Evolutionary conservation across 2,888 invertebrate species (phyloP), one percentile per base, ranked within the genome.

Genomic region (Globia sparganii): DNA sequence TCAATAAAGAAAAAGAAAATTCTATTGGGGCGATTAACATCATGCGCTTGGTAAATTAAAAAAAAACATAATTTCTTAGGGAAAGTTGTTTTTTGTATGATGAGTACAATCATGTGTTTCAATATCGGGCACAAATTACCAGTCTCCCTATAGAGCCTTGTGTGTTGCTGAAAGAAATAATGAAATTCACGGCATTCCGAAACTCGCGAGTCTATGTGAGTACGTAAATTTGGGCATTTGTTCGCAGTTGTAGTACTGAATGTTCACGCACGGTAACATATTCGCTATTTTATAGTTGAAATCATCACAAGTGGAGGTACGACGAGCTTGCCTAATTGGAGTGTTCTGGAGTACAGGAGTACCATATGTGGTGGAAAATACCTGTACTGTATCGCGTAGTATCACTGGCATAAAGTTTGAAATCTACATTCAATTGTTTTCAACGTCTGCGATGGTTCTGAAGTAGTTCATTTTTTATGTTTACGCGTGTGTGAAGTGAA

Each of bases 231-330:
- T n/a, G 18, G 8, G 13, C 11, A 11, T 72, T 56, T 6, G 34
- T 53, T 56, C 0, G 6, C 15, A 62, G 4, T 64, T 64, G 31
- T 28, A 18, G 15, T 49, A 59, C 64, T 49, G 64, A 34, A n/a
- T n/a, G 8, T 34, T 6, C 6, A 62, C 11, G 8, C 11, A 34
- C 80, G 58, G 81, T 74, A 40, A 40, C 56, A 40, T 88, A 62
- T 80, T 83, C 81, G 81, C 86, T 86, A 90, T 91, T 91, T 90
- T 88, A 90, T 90, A 89, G 91, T 87, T 91, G 90, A 86, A 90
- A 91, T 90, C 83, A 88, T 86, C 83, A 79, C 85, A 81, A 91
- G 90, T 87, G 87, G 64, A 73, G 34, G 58, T 70, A 79, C 75
- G 75, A 80, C 74, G 83, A 78, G 84, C 79, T 76, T 66, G 87